Evolutionary conservation across 2,888 invertebrate species (phyloP).

Genomic region (Mythimna loreyi): DNA sequence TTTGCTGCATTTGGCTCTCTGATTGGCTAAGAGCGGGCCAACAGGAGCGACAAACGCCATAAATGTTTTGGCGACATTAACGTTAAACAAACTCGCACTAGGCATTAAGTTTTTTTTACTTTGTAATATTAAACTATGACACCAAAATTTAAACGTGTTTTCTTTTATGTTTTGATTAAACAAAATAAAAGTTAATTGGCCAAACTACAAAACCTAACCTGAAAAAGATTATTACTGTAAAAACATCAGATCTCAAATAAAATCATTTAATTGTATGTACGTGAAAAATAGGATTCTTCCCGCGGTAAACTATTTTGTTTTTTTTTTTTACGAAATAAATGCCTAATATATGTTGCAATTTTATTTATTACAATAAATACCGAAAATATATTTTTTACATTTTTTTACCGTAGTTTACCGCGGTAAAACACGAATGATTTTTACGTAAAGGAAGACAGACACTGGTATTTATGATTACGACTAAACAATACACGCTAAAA

Average conservation of each 20-base stretch:
- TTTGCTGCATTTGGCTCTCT: too few species aligned
- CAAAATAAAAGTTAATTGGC: background rate
- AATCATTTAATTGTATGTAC: conserved; percentile 15
- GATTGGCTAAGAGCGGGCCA: too few species aligned
- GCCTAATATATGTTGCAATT: conserved; percentile 18
- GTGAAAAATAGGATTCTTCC: conserved; percentile 25
- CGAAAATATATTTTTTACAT: conserved; percentile 3
- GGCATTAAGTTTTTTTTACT: background rate
- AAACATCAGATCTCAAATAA: conserved; percentile 29
- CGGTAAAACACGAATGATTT: conserved; percentile 20
- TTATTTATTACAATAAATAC: conserved; percentile 16
- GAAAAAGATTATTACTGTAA: conserved; percentile 20
- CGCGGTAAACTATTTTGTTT: conserved; percentile 32
- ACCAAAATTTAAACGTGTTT: background rate
- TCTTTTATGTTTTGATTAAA: too few species aligned
- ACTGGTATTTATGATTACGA: conserved; percentile 72
- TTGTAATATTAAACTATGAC: background rate
- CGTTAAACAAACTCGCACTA: too few species aligned
- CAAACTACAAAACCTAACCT: conserved; percentile 35
- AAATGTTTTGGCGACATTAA: too few species aligned
- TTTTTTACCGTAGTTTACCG: conserved; percentile 31
- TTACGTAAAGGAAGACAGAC: conserved; percentile 56
- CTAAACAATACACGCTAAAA: conserved; percentile 70
- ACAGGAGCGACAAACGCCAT: too few species aligned
- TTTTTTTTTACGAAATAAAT: conserved; percentile 32